phyloP scores from a whole-genome alignment of 2,113 vertebrate species.

The Neodontobutis hainanensis region DNA sequence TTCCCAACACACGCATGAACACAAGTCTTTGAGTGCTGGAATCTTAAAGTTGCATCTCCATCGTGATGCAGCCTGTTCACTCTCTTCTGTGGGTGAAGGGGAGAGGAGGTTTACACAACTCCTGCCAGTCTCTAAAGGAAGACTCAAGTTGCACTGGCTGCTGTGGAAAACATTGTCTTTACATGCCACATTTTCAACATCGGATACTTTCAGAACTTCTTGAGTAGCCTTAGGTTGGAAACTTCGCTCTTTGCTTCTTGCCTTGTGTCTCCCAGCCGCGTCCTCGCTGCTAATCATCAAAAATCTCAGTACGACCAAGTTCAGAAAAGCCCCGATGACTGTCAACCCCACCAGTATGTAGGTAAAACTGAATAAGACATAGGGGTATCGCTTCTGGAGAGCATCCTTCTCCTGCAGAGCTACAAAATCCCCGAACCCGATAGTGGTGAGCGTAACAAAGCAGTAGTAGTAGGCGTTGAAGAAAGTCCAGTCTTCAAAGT shows the following conservation, averaged over 20 bases:
- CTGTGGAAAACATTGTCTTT: conserved; percentile 35
- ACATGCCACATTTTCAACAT: conserved; percentile 30
- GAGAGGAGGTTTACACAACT: conserved; percentile 82
- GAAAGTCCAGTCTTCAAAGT: conserved; percentile 91
- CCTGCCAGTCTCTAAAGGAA: conserved; percentile 76
- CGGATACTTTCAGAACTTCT: conserved; percentile 44
- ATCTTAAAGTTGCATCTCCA: not conserved
- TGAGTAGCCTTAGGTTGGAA: conserved; percentile 46
- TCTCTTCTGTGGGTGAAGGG: conserved; percentile 68
- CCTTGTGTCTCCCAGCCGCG: not conserved
- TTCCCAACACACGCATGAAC: conserved; percentile 76
- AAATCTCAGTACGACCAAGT: conserved; percentile 90
- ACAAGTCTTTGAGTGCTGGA: conserved; percentile 60
- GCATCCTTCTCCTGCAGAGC: conserved; percentile 87
- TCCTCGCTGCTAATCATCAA: conserved; percentile 83
- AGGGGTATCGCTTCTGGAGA: conserved; percentile 83
- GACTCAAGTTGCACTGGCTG: conserved; percentile 69
- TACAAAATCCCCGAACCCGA: conserved; percentile 91
- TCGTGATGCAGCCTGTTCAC: conserved; percentile 43
- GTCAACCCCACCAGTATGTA: conserved; percentile 90
- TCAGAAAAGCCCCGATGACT: conserved; percentile 89
- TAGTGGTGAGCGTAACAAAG: conserved; percentile 91
- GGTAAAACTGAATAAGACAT: conserved; percentile 89
- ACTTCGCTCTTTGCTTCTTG: conserved; percentile 24
- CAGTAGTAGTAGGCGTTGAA: conserved; percentile 91